A percentile compares a stretch with the other conserved stretches of the same genome.
Evolutionary conservation across 2,113 vertebrate species (phyloP).

Genomic region (Saguinus imperator): DNA sequence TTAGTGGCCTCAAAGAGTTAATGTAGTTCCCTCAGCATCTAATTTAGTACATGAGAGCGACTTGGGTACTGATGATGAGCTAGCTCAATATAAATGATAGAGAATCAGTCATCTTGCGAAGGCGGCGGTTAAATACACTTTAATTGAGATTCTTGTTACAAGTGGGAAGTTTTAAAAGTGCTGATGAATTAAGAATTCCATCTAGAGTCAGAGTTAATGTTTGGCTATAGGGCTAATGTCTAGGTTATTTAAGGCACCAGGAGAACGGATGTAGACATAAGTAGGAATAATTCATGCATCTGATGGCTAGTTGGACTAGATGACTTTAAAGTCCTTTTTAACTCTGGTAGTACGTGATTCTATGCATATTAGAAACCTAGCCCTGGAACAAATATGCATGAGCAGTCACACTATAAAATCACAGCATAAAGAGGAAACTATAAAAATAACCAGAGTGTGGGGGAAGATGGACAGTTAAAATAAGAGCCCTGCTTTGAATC

Average conservation of each 20-base stretch:
- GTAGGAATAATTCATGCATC: slow-evolving; percentile 61
- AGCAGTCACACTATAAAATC: slow-evolving; percentile 51
- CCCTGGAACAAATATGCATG: slow-evolving; percentile 52
- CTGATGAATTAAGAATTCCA: slow-evolving; percentile 72
- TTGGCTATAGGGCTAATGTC: slow-evolving; percentile 64
- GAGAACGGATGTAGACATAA: background rate
- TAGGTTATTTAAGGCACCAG: slow-evolving; percentile 43
- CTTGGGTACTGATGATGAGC: slow-evolving; percentile 26
- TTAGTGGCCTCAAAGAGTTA: slow-evolving; percentile 48
- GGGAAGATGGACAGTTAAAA: slow-evolving; percentile 11
- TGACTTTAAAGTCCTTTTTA: slow-evolving; percentile 62
- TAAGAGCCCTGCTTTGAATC: slow-evolving; percentile 38
- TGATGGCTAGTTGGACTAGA: slow-evolving; percentile 41
- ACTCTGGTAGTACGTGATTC: slow-evolving; percentile 14
- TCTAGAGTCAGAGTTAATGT: slow-evolving; percentile 68
- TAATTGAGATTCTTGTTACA: slow-evolving; percentile 71
- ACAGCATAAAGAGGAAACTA: slow-evolving; percentile 48
- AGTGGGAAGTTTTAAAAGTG: slow-evolving; percentile 71
- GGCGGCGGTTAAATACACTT: slow-evolving; percentile 59
- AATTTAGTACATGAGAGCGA: slow-evolving; percentile 48
- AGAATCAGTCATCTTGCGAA: slow-evolving; percentile 63
- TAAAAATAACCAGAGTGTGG: slow-evolving; percentile 56
- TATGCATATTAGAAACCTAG: slow-evolving; percentile 41
- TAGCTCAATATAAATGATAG: slow-evolving; percentile 16
- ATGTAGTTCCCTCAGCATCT: slow-evolving; percentile 4